Base-by-base conservation (phyloP, 1,140 invertebrate genomes). In the Apis florea region DNA sequence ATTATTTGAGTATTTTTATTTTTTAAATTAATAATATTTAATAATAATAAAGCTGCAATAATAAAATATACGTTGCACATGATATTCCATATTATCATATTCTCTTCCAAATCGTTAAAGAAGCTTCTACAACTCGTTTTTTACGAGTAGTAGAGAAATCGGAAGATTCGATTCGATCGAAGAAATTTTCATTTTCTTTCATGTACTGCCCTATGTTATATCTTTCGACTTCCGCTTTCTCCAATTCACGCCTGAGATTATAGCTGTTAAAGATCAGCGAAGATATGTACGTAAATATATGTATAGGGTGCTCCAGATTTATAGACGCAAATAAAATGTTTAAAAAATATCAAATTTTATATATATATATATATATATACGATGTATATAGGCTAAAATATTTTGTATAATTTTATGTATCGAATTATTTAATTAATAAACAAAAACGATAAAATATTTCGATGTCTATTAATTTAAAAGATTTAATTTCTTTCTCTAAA, bases 51-150 rank as follows among this genome's bases (percentile, higher is more conserved):
- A 53, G 6, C 15, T 31, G 31, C 8, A 17, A 15, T 5, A 54
- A 63, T 19, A 53, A 13, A 54, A 54, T 21, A 12, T 59, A 54
- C 12, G 8, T 1, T 1, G 66, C n/a, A 1, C 54, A 40, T 17
- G 26, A 47, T 17, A 40, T 77, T 68, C 64, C 64, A 77, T 64
- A 77, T 77, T 77, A 68, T 67, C 64, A 58, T 77, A 11, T 68
- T 53, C 64, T 68, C 53, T 68, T 77, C 53, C 15, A 47, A 17
- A 21, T 58, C 15, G 15, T 54, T 47, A 67, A 19, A 6, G 51
- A 49, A 67, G 31, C 26, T 67, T 61, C 47, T 74, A 24, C 70
- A 11, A 12, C 24, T 53, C n/a, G 9, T 10, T 51, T 24, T 26
- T 17, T 10, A n/a, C 40, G 17, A 8, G 24, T 15, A 59, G 1